These are phyloP conservation scores for Sylvilagus bachmani DNA, from an alignment of 2,113 vertebrate genomes.

Conservation along the genomic window DNA sequence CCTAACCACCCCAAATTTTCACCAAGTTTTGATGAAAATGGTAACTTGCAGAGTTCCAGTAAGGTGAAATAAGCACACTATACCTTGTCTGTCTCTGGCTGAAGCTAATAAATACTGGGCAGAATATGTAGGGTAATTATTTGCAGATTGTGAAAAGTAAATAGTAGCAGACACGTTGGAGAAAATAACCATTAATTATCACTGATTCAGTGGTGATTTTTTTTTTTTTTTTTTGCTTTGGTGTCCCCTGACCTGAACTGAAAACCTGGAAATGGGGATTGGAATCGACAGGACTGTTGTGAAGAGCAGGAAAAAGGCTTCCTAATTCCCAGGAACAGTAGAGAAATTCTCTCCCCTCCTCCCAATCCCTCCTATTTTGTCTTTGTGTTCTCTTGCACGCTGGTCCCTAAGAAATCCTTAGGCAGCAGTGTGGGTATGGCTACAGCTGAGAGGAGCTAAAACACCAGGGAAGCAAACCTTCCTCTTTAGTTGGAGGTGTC, in stretches of 20 bases:
- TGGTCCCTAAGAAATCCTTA: background rate
- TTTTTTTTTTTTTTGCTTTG: background rate
- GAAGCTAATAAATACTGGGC: background rate
- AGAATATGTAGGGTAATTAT: background rate
- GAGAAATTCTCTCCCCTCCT: background rate
- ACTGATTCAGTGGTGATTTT: background rate
- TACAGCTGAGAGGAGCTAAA: background rate
- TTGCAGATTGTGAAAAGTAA: background rate
- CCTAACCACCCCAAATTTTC: background rate
- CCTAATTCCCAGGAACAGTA: background rate
- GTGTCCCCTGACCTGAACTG: background rate
- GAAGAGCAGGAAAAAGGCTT: background rate
- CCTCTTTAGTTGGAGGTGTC: background rate
- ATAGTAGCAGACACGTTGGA: background rate
- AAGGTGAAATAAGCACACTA: background rate
- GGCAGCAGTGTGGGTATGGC: background rate
- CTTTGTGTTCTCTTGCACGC: background rate
- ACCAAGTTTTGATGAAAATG: background rate
- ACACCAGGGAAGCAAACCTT: background rate
- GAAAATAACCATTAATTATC: background rate
- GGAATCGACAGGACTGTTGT: background rate
- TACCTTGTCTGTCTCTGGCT: background rate
- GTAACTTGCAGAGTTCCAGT: background rate
- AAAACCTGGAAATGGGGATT: background rate
- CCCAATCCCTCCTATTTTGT: background rate